Base-by-base conservation (phyloP, 2,888 invertebrate species). In the Gisinianus flammeolus region DNA sequence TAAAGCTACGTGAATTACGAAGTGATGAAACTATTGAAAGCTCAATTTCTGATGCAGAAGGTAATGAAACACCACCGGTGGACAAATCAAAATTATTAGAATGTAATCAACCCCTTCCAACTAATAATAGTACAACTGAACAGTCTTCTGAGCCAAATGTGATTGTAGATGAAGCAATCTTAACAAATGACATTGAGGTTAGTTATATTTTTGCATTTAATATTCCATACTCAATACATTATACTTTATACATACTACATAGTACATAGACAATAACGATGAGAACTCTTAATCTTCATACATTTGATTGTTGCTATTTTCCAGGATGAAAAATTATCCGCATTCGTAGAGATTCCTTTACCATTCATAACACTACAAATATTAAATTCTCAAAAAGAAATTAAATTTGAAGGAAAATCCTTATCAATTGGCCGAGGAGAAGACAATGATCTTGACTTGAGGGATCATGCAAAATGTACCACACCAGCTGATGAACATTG, bases 401-500 rank as follows among this genome's bases (percentile, higher is more conserved):
- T 77, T 52, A 52, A 44, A 22, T 77, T 77, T 67, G 71, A 77
- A 72, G 77, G 71, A 24, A 72, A 70, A 19, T 58, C 71, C 30
- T 26, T 77, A 28, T 66, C 62, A 52, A 71, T 77, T 24, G 77
- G 77, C 16, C 62, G 71, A 72, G 77, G 77, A n/a, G 35, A 74
- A 28, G 19, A 74, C 28, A 71, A 62, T 24, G 77, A 71, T 8
- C 78, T 73, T 19, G 68, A 77, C 52, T 26, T 79, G 52, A 35
- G 35, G 10, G 69, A 70, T 31, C 67, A 70, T 28, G 58, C 52
- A 19, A 26, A 73, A 12, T 83, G 83, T 56, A 69, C 79, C 3
- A 72, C 81, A 1, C 73, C 82, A 12, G 75, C 81, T 22, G 68
- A 58, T 12, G 77, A 78, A n/a, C 82, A 83, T 54, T 80, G 81